Percentiles rank a stretch among this genome's conserved stretches.
These are phyloP conservation scores for Drosophila novamexicana DNA, from an alignment of 1,140 invertebrate genomes.

Conservation along the genomic window DNA sequence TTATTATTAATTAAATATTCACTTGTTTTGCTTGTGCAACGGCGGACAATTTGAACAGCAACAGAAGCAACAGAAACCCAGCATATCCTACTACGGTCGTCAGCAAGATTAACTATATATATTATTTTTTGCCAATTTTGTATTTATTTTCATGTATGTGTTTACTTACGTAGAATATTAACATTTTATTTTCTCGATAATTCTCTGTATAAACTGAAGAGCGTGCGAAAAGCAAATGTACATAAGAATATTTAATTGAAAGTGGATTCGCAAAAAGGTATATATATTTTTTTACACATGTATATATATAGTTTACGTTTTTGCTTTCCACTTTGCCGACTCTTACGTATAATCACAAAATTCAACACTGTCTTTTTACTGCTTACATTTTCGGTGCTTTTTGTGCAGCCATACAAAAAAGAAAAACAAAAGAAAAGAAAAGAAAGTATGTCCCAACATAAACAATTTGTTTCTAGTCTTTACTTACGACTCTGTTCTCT, in stretches of 20 bases:
- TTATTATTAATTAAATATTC: slow-evolving; percentile 65
- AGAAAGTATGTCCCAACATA: slow-evolving; percentile 21
- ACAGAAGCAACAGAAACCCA: slow-evolving; percentile 13
- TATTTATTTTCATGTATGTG: slow-evolving; percentile 68
- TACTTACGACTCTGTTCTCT: slow-evolving; percentile 42
- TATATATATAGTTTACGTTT: slow-evolving; percentile 63
- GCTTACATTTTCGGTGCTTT: slow-evolving; percentile 51
- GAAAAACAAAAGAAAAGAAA: not conserved
- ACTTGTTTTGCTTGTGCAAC: slow-evolving; percentile 53
- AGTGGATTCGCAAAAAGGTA: slow-evolving; percentile 52
- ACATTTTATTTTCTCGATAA: slow-evolving; percentile 48
- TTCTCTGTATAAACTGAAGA: slow-evolving; percentile 42
- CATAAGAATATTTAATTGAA: slow-evolving; percentile 51
- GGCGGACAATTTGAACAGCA: slow-evolving; percentile 27
- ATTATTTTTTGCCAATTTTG: slow-evolving; percentile 72
- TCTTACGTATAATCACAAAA: slow-evolving; percentile 17
- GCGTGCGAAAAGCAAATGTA: slow-evolving; percentile 49
- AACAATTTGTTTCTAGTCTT: slow-evolving; percentile 62
- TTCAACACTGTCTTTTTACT: slow-evolving; percentile 1
- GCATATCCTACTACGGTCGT: slow-evolving; percentile 31
- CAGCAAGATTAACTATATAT: slow-evolving; percentile 20
- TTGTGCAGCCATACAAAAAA: slow-evolving; percentile 32
- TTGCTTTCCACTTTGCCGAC: slow-evolving; percentile 53
- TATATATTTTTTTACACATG: slow-evolving; percentile 72
- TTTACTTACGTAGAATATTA: slow-evolving; percentile 31